Conservation (phyloP, 2,888 invertebrate genomes). For the Gymnosoma rotundatum region DNA sequence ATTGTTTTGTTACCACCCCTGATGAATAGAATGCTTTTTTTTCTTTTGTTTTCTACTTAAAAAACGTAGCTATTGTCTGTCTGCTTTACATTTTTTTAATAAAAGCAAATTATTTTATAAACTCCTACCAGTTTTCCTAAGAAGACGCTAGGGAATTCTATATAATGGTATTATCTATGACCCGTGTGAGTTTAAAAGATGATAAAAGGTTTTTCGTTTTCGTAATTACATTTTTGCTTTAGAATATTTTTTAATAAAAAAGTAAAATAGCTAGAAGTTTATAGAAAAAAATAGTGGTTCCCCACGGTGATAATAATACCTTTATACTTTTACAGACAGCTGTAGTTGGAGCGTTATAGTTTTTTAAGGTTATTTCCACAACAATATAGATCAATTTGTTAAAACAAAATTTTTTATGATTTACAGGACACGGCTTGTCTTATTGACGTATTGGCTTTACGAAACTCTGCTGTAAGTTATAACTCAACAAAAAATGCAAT, state of each 20-base stretch:
- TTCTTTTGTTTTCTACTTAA: conserved; percentile 33
- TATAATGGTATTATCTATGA: conserved; percentile 28
- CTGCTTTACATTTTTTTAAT: not conserved
- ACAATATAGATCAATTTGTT: conserved; percentile 10
- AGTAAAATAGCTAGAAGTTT: conserved; percentile 4
- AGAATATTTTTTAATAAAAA: not conserved
- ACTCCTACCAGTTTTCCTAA: conserved; percentile 65
- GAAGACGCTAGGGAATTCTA: not conserved
- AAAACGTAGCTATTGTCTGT: conserved; percentile 32
- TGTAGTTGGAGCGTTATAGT: conserved; percentile 46
- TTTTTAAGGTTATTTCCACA: not conserved
- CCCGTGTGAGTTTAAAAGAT: conserved; percentile 43
- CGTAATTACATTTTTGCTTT: conserved; percentile 2
- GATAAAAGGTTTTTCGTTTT: conserved; percentile 16
- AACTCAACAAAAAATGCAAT: too few relatives aligned
- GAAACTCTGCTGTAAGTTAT: not conserved
- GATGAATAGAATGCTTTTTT: not conserved
- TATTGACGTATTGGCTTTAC: conserved; percentile 25
- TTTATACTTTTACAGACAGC: conserved; percentile 32
- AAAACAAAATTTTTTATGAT: not conserved
- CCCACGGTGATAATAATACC: conserved; percentile 61
- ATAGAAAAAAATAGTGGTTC: conserved; percentile 34
- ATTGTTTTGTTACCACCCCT: conserved; percentile 61
- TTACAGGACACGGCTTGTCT: not conserved
- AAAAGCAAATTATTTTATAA: conserved; percentile 64